Evolutionary conservation across 2,797 vertebrate genomes (phyloP), one percentile per base, ranked within the genome.

Genomic region (Epinephelus malabaricus): DNA sequence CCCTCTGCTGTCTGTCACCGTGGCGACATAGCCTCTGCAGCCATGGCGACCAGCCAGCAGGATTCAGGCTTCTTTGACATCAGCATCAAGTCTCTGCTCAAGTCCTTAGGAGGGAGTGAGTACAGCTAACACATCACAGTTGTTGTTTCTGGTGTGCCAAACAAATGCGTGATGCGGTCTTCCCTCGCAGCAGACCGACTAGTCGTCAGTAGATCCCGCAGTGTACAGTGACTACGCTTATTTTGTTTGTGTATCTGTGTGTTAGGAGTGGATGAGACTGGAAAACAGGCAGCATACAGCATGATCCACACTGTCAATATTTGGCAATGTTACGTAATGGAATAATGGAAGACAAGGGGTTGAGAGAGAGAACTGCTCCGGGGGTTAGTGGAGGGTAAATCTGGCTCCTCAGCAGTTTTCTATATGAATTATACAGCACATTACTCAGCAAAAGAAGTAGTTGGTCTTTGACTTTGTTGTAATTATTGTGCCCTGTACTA

Each of bases 41-140:
- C 95, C 96, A 99, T 99, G 97, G 97, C 94, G 92, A 94, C 97
- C 94, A 97, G 98, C 96, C 98, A 98, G 96, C 98, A 98, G 95
- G 98, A 99, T 94, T 99, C 97, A 50, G 97, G 98, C 91, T 99
- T 99, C 96, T 99, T 99, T 96, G 98, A 99, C 95, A 98, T 99
- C 97, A 99, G 98, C 96, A 96, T 99, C 97, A 99, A 97, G 95
- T 99, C 98, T 90, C 95, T 99, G 92, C 96, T 99, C 93, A 99
- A 98, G 96, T 98, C 98, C 91, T 98, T 98, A 95, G 97, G 98
- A 95, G 97, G 97, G 91, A 96, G 98, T 99, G 97, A 99, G 98
- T 99, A 97, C 88, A 84, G 76, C 79, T 65, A 71, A 73, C 72
- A 71, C 69, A 76, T 68, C 61, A 11, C 70, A 60, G 79, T 75